Percentiles rank a stretch among this genome's conserved stretches.
Conservation (phyloP, 2,888 invertebrate species). For the Eueremaeus valkanovi region DNA sequence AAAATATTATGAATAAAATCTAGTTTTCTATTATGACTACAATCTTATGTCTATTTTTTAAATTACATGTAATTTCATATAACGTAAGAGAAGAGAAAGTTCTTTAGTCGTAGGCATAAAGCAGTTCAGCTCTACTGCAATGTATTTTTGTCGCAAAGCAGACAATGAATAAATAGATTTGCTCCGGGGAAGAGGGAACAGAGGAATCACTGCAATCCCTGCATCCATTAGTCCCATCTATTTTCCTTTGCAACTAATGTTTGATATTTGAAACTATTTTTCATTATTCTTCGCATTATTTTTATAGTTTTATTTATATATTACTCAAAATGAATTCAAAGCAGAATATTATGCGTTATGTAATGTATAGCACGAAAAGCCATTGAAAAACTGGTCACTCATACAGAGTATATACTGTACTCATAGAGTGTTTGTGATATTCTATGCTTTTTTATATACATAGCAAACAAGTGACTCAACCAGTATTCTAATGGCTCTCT, state of each 20-base stretch:
- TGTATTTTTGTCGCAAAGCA: neutral
- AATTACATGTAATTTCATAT: neutral
- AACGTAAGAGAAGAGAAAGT: neutral
- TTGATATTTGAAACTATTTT: too few relatives aligned
- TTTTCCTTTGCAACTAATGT: neutral
- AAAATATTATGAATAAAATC: neutral
- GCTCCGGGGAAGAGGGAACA: neutral
- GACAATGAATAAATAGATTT: neutral
- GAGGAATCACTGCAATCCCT: too few relatives aligned
- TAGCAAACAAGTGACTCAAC: neutral
- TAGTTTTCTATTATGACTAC: neutral
- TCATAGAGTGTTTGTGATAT: too few relatives aligned
- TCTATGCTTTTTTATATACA: too few relatives aligned
- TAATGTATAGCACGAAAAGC: neutral
- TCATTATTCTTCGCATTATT: too few relatives aligned
- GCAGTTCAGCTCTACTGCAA: too few relatives aligned
- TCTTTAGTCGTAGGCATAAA: too few relatives aligned
- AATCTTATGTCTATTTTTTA: conserved; percentile 8
- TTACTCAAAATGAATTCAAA: too few relatives aligned
- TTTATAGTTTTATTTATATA: too few relatives aligned
- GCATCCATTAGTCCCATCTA: neutral
- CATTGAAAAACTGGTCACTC: neutral
- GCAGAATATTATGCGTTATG: too few relatives aligned
- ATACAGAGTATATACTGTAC: neutral
- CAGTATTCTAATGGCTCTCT: neutral